Base-by-base conservation (phyloP, 2,797 vertebrate genomes). In the Mormyrus hasselquistii region DNA sequence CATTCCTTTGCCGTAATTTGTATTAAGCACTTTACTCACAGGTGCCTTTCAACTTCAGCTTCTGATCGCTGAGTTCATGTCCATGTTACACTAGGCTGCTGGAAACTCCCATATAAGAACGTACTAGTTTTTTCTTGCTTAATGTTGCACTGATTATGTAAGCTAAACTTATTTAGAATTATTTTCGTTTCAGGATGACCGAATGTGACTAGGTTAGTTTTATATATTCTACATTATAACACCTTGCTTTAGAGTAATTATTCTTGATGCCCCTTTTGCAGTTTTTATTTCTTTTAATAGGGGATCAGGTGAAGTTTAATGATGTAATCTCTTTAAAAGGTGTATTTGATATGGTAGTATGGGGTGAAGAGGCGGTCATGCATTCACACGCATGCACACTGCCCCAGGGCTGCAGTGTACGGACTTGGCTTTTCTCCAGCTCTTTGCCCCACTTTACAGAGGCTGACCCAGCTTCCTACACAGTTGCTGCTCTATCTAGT, bases 401-500 rank as follows among this genome's bases (percentile, higher is more conserved):
- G 50, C 84, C 84, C 29, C 47, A 53, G 22, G 84, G 50, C 52
- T 55, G 57, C 57, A 22, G 57, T 2, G 29, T 50, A 52, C 50
- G 19, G 16, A n/a, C 76, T 25, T 41, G 14, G 59, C 62, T 6
- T 8, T 14, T 38, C 49, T 47, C 79, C 55, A 55, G 49, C 4
- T 38, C 57, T 86, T 49, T 76, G 84, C 86, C 84, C 88, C 65
- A 87, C 88, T 87, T 87, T 55, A 89, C 49, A 41, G 62, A 50
- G 34, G 49, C 85, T 89, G 85, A 87, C 59, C 87, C 29, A 87
- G 88, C 59, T 73, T 86, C 62, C 44, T 47, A 29, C 16, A 52
- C 57, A 52, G 83, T 86, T 53, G 44, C 44, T 14, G 49, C 16
- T 50, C 38, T 73, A 47, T 79, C 22, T 29, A 79, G 49, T 47